Evolutionary conservation across 2,797 vertebrate species (phyloP), one percentile per base, ranked within the genome.

Genomic region (Tokudaia tokunoshimensis): DNA sequence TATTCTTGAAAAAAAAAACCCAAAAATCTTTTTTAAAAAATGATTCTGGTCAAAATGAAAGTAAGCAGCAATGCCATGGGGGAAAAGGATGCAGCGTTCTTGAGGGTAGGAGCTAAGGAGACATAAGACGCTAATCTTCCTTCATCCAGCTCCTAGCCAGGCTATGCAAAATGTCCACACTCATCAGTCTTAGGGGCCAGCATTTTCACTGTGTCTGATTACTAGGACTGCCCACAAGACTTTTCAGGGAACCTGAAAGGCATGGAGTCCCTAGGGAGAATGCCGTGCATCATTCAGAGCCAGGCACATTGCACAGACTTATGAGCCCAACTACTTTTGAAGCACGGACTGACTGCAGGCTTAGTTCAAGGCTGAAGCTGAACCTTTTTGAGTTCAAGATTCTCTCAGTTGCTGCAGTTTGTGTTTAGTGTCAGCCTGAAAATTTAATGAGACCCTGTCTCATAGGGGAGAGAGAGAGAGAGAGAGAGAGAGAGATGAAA

Each of bases 81-180:
- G 47, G 26, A 63, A 89, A 12, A 2, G 12, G 63, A 50, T 37
- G 83, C 44, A 76, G 2, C 12, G 26, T 2, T 44, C 31, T 31
- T 61, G 29, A 63, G 2, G 20, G 17, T 91, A 19, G 5, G 2
- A n/a, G 6, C 1, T 78, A 74, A 80, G 34, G 31, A 1, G 22
- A 20, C 34, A 11, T 44, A 12, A 78, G 29, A 31, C 57, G 41
- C 1, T 80, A 29, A 22, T 75, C 5, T 79, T 72, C 63, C 61
- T 65, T 85, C 55, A 31, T 2, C 7, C 15, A 80, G 63, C 22
- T 82, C 24, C 24, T 34, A 52, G 14, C 44, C 82, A 2, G 37
- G 10, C 9, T 31, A 10, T 17, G 13, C 2, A 50, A 12, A 50
- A 24, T 55, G 7, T n/a, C 2, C 3, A 59, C 3, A 55, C 2